Evolutionary conservation across 2,888 invertebrate species (phyloP), one percentile per base, ranked within the genome.

Genomic region (Silvanus unidentatus): DNA sequence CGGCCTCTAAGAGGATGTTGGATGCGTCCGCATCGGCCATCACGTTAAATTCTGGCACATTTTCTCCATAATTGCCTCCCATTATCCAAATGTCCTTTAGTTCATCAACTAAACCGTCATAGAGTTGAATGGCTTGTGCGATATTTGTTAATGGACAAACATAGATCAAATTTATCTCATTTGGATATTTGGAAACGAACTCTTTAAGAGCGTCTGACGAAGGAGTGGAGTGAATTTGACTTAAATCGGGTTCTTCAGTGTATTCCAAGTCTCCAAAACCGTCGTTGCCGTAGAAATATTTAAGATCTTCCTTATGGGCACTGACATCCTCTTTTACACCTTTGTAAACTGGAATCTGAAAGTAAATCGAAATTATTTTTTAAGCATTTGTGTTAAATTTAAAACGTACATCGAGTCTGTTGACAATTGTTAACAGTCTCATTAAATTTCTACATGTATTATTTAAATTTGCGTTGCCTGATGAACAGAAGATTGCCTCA

Each of bases 71-170:
- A 68, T 88, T 86, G 47, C 91, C 90, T 6, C 90, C 91, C 77
- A 88, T 89, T 2, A 90, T 75, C 62, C 78, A 84, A 28, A 90
- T 70, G 35, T 83, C 81, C 48, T 81, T 80, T 1, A 90, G 68
- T 49, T 80, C 75, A 13, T 72, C 60, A 1, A 79, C 67, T 61
- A 91, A 83, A 2, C 76, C 64, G 35, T 83, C 78, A 56, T 84
- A 86, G 58, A 87, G 66, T 58, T 81, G 80, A 2, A 84, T 74
- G 1, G 88, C 82, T 47, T 89, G 60, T 0, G 90, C 92, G 36
- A 89, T 72, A 60, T 91, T 92, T 0, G 91, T 91, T 16, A 92
- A 66, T 0, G 92, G 81, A 0, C 85, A 91, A 15, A 89, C 65
- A 30, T 82, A 77, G 4, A 86, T 72, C 8, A 88, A 60, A 0